Evolutionary conservation across 2,888 invertebrate species (phyloP), one percentile per base, ranked within the genome.

Genomic region (Pristionchus exspectatus): DNA sequence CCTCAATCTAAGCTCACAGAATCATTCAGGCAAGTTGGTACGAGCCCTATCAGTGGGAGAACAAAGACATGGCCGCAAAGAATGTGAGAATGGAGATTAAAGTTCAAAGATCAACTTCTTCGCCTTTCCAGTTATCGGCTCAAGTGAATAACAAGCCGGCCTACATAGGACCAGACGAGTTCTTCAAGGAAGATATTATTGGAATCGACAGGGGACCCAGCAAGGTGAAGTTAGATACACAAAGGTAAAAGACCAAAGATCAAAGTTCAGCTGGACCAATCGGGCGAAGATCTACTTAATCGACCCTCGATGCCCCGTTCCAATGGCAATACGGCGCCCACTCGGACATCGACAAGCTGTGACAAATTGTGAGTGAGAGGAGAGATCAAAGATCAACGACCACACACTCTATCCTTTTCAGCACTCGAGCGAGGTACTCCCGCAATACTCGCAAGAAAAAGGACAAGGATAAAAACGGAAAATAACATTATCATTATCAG

Each of bases 21-120:
- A 1, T 21, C 84, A 44, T 33, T 86, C 44, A 66, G 63, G 86
- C 66, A 18, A 86, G n/a, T 21, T 86, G 86, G 86, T 9, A 3
- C 18, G 86, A 66, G 24, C n/a, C 66, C 24, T 86, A 86, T 44
- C 38, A 33, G 27, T 86, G 86, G 86, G 86, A 86, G 44, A 66
- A 4, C 12, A 0, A 16, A 16, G 86, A 86, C 16, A 27, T 38
- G 66, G 86, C 66, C 21, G 63, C 21, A 5, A 27, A 14, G n/a
- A 86, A 86, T n/a, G 86, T 86, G 16, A 86, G 59, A 1, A n/a
- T 21, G 24, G 56, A 83, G 10, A 81, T 56, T 18, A 16, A 54
- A 56, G 54, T 56, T 84, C 56, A 84, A 84, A 56, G 81, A 50
- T 81, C 81, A 81, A 77, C 77, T 27, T 0, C 12, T 38, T 4